Evolutionary conservation across 2,797 vertebrate genomes (phyloP), one percentile per base, ranked within the genome.

Genomic region (Apogon hyalosoma): DNA sequence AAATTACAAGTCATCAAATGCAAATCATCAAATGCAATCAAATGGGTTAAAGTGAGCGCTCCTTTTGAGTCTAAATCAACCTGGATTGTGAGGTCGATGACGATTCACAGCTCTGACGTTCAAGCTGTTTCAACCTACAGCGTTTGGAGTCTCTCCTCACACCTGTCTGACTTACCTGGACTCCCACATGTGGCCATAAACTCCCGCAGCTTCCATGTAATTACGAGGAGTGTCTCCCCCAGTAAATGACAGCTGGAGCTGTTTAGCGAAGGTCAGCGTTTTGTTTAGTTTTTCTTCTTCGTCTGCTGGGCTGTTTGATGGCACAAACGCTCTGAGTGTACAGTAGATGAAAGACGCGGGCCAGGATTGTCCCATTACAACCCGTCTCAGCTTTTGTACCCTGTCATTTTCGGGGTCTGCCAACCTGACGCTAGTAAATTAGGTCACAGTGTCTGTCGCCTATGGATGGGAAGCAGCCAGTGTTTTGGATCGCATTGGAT

Each of bases 361-460:
- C 50, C 16, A 9, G 64, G 69, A 73, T 83, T 57, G 67, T 49
- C 60, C 48, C 63, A 63, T 80, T 77, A 70, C 70, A 56, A 50
- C 65, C 56, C 45, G 28, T 65, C 55, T 48, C 50, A 61, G 31
- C 24, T 71, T 41, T 59, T 65, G 66, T 11, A 53, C 76, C 79
- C 81, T 90, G 86, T 91, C 61, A 91, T 90, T 88, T 86, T 42
- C 68, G 46, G 19, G 60, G 81, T 79, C 79, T 83, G 48, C 81
- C 59, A 58, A 59, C 48, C 38, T 6, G 14, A 75, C 45, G 16
- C 47, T 55, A 1, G 58, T 3, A 36, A 82, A 83, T 75, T 60
- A 75, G 79, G 76, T 83, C 76, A 85, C 50, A 10, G 0, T 48
- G 72, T 82, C 69, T 79, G 72, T 72, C 42, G 21, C 36, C 72